Evolutionary conservation across 2,888 invertebrate species (phyloP), one percentile per base, ranked within the genome.

Genomic region (Parasteatoda lunata): DNA sequence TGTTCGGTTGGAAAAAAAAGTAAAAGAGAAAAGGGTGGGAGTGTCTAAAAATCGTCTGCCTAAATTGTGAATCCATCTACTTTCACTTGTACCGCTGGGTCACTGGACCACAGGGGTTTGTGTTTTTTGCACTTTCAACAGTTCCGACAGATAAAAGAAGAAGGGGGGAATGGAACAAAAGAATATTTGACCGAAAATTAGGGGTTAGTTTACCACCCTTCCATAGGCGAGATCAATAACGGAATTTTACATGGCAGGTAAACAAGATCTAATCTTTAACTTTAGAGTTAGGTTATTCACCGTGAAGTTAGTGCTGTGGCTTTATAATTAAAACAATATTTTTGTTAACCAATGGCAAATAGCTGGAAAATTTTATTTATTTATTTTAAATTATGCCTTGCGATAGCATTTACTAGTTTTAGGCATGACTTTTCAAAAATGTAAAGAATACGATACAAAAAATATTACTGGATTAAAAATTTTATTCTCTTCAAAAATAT

Each of bases 1-100:
- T 72, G 69, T 79, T 70, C 64, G 49, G 30, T 13, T n/a, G n/a
- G 11, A 59, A 6, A 59, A 6, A 59, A 65, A 76, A n/a, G 30
- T 9, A 13, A 66, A 70, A 84, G 64, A 84, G 78, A 84, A 84
- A 84, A 84, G 78, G 84, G 84, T 79, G 70, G 84, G 79, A 79
- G 79, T 30, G 69, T 75, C 70, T 59, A 59, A 52, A 83, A 79
- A 79, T 85, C 84, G 65, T 77, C 77, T 72, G 77, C 69, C 49
- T 13, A 48, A 80, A 66, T 65, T 73, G 73, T 75, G 64, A 66
- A 66, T 64, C 79, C 15, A 68, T 59, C 84, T 48, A 66, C 84
- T 85, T 85, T 84, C 64, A 49, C 75, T 78, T 64, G 51, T 69
- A 52, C 77, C 64, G 47, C 54, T 54, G 59, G 30, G 78, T 78